Evolutionary conservation across 2,888 invertebrate genomes (phyloP).

Genomic region (Adela reaumurella): DNA sequence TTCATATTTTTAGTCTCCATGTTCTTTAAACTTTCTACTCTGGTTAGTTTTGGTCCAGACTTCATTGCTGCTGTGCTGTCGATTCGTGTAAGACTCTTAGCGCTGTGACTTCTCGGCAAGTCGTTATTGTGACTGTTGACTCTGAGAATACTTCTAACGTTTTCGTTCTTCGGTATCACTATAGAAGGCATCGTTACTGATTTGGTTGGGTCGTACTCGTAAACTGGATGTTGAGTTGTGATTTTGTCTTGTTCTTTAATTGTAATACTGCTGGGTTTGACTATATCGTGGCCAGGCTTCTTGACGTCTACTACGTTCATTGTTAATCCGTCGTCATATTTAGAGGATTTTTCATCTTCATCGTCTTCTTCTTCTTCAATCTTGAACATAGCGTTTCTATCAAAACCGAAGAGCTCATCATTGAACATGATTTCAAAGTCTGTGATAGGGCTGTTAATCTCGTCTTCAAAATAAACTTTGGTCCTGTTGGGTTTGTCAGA

Average conservation of each 20-base stretch:
- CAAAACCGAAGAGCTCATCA: conserved; percentile 31
- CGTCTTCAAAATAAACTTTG: conserved; percentile 50
- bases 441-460: conserved; percentile 45
- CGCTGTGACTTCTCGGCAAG: conserved; percentile 34
- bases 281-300: conserved; percentile 30
- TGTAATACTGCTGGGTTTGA: conserved; percentile 43
- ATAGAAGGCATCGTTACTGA: conserved; percentile 35
- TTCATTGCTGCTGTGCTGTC: conserved; percentile 25
- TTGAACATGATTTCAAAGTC: conserved; percentile 55
- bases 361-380: conserved; percentile 46
- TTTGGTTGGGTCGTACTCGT: conserved; percentile 35
- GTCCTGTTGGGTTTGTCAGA: conserved; percentile 41
- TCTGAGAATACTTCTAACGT: conserved; percentile 38
- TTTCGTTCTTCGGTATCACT: conserved; percentile 38
- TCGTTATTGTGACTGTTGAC: conserved; percentile 25
- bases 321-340: conserved; percentile 39
- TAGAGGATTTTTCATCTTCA: conserved; percentile 29
- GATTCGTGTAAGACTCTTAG: conserved; percentile 31
- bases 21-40: conserved; percentile 45
- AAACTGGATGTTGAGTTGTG: conserved; percentile 33
- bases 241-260: conserved; percentile 44
- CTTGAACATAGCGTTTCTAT: conserved; percentile 42
- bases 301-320: conserved; percentile 41
- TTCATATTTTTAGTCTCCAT: conserved; percentile 41
- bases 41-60: conserved; percentile 23